Conservation (phyloP, 2,113 vertebrate species). For the Phoxinus phoxinus region DNA sequence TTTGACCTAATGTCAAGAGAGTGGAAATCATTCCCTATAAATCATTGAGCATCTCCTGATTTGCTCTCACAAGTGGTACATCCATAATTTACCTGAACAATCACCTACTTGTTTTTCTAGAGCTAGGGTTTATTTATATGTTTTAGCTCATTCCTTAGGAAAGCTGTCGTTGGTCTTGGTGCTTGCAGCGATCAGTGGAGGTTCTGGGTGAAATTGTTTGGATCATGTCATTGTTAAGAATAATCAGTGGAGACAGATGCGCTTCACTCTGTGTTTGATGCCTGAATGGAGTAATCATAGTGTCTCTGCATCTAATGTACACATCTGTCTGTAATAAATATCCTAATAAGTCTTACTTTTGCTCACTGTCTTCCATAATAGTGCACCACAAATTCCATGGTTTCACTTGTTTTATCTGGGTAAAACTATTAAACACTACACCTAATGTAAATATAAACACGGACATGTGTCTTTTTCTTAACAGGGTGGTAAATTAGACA, state of each 20-base stretch:
- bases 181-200: conserved; percentile 5
- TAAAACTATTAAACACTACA: not conserved
- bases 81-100: not conserved
- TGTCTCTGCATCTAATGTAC: conserved; percentile 45
- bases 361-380: not conserved
- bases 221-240: conserved; percentile 18
- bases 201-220: conserved; percentile 9
- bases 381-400: not conserved
- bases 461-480: no score
- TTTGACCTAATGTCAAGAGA: not conserved
- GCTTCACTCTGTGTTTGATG: not conserved
- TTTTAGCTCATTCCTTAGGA: conserved; percentile 25
- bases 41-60: not conserved
- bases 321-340: conserved; percentile 55
- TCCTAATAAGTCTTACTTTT: conserved; percentile 6
- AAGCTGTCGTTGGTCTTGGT: conserved; percentile 10
- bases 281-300: conserved; percentile 30
- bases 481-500: no score
- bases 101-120: conserved; percentile 6
- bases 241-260: not conserved
- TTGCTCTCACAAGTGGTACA: not conserved
- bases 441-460: not conserved
- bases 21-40: conserved; percentile 9
- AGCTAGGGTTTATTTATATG: not conserved
- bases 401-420: no score